A percentile compares a stretch with the other conserved stretches of the same genome.
These are phyloP conservation scores for Nycteola revayana DNA, from an alignment of 2,888 invertebrate species.

Conservation along the genomic window DNA sequence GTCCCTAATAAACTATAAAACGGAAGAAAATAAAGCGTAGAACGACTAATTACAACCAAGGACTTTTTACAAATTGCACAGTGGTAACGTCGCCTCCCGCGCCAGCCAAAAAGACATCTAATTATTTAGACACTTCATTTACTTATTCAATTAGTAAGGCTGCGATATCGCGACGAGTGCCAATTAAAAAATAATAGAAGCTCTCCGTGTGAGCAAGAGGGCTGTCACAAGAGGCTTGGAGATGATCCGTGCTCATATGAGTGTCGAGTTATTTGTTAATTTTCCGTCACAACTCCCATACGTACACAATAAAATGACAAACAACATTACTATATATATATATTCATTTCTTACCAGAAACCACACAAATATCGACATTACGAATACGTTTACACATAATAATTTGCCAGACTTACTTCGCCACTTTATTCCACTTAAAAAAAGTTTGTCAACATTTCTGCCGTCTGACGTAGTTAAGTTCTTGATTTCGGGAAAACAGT, in stretches of 20 bases:
- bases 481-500: too few relatives aligned
- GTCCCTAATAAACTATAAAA: too few relatives aligned
- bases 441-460: too few relatives aligned
- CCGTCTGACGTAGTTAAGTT: too few relatives aligned
- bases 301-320: background rate
- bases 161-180: constrained; percentile 68
- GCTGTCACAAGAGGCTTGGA: constrained; percentile 56
- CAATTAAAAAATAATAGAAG: constrained; percentile 79
- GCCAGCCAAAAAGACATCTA: constrained; percentile 65
- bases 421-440: too few relatives aligned
- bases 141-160: constrained; percentile 76
- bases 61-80: constrained; percentile 23
- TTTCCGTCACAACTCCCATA: constrained; percentile 7
- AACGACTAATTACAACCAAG: constrained; percentile 19
- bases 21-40: constrained; percentile 10
- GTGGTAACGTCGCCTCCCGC: constrained; percentile 40
- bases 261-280: constrained; percentile 25
- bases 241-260: constrained; percentile 41
- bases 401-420: too few relatives aligned
- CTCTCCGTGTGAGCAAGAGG: constrained; percentile 61
- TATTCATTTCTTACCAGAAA: background rate
- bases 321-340: background rate
- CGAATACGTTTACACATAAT: too few relatives aligned
- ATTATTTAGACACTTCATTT: constrained; percentile 78
- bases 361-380: background rate